phyloP scores from a whole-genome alignment of 2,797 vertebrate species.

The Hipposideros larvatus region DNA sequence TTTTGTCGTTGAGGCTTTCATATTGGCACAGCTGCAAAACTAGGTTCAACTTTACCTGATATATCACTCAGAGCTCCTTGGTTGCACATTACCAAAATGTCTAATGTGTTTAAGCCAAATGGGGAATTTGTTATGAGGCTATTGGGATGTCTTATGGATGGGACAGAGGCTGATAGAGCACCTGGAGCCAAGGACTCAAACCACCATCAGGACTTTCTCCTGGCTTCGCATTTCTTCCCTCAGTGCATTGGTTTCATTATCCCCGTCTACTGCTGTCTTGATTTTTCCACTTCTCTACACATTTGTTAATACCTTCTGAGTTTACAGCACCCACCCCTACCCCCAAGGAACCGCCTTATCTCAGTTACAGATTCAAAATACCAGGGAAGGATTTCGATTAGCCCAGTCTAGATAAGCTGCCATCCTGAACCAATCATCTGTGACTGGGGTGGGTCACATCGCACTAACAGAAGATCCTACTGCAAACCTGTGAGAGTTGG shows the following conservation, averaged over 20 bases:
- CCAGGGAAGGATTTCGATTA: constrained; percentile 23
- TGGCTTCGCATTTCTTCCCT: constrained; percentile 26
- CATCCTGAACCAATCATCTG: neutral
- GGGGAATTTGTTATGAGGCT: neutral
- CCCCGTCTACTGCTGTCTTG: neutral
- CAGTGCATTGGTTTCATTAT: neutral
- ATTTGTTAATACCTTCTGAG: constrained; percentile 1
- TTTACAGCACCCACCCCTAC: neutral
- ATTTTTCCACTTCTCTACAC: neutral
- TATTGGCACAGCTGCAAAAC: constrained; percentile 1
- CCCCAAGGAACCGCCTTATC: neutral
- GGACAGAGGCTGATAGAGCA: neutral
- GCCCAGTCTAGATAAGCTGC: neutral
- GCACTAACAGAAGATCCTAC: neutral
- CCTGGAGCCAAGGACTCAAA: neutral
- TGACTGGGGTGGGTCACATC: neutral
- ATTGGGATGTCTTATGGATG: neutral
- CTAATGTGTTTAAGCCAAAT: constrained; percentile 45
- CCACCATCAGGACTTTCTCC: neutral
- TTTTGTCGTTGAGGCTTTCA: constrained; percentile 12
- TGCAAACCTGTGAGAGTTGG: neutral
- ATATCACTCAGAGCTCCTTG: neutral
- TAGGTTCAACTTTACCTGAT: constrained; percentile 8
- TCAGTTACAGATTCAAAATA: constrained; percentile 37
- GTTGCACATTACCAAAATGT: constrained; percentile 18